Evolutionary conservation across 2,113 vertebrate species (phyloP).

Genomic region (Hippocampus guttulatus): DNA sequence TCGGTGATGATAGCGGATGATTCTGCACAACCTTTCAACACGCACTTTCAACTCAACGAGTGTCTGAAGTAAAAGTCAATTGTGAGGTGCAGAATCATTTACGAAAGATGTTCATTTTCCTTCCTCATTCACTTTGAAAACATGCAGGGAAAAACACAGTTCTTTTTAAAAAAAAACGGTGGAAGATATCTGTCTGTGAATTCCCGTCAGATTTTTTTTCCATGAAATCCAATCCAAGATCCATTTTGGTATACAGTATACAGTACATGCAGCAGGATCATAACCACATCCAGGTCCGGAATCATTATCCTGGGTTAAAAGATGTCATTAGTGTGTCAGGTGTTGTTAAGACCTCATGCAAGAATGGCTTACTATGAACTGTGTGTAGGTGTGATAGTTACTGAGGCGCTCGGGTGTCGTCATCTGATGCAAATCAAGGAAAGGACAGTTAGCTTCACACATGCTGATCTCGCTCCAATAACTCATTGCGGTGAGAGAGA

Average conservation of each 20-base stretch:
- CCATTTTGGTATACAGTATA: conserved; percentile 10
- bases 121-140: conserved; percentile 6
- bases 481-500: no score
- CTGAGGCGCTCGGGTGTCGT: conserved; percentile 39
- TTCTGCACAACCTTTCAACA: background rate
- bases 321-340: background rate
- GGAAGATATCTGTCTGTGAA: background rate
- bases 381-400: conserved; percentile 54
- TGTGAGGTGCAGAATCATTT: conserved; percentile 2
- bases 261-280: conserved; percentile 40
- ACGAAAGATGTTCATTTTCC: background rate
- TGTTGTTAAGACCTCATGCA: conserved; percentile 46
- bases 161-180: background rate
- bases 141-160: conserved; percentile 25
- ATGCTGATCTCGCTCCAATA: background rate
- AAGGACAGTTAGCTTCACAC: conserved; percentile 51
- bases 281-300: background rate
- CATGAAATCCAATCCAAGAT: background rate
- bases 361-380: conserved; percentile 56
- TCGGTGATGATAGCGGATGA: background rate
- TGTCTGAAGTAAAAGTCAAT: background rate
- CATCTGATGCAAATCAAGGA: conserved; percentile 55
- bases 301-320: background rate
- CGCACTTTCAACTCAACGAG: background rate
- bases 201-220: conserved; percentile 1